Base-by-base conservation (phyloP, 2,888 invertebrate species). In the Clunio marinus region DNA sequence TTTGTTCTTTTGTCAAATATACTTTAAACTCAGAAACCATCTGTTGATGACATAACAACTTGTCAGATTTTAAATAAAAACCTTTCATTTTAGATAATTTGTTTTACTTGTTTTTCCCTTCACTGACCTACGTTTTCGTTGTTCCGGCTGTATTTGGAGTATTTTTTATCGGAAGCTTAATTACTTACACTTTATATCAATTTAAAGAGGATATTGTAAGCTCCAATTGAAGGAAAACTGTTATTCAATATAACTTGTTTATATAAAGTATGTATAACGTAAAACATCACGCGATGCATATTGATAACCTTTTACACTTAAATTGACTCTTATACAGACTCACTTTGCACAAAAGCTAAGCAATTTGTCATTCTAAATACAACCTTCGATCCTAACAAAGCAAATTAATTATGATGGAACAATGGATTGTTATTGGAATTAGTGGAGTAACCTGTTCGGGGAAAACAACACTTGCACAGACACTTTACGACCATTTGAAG, bases 391-490 rank as follows among this genome's bases (percentile, higher is more conserved):
- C n/a, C n/a, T n/a, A n/a, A n/a, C n/a, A n/a, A n/a, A n/a, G n/a
- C n/a, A n/a, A n/a, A n/a, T n/a, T n/a, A n/a, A n/a, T n/a, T n/a
- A 79, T 79, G 70, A 83, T 74, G 76, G 83, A 73, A 74, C 82
- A 78, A 70, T 84, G 83, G 83, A 72, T 84, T 41, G 78, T 88
- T 65, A 78, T 88, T 69, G 91, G 90, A 5, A 83, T 93, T 71
- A 86, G 88, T 41, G 91, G 93, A 1, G 88, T 88, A 1, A 93
- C 93, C 0, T 90, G 90, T 74, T 88, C 91, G 20, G 93, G 93
- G 0, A 93, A 93, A 79, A 89, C 91, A 0, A 87, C 89, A 0
- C 75, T 91, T 37, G 84, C 89, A 0, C 81, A 81, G 66, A 79
- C 80, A 69, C 74, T 93, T 17, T 78, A 76, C 3, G 75, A 77